Evolutionary conservation across 2,113 vertebrate genomes (phyloP), one percentile per base, ranked within the genome.

Genomic region (Hipposideros armiger): DNA sequence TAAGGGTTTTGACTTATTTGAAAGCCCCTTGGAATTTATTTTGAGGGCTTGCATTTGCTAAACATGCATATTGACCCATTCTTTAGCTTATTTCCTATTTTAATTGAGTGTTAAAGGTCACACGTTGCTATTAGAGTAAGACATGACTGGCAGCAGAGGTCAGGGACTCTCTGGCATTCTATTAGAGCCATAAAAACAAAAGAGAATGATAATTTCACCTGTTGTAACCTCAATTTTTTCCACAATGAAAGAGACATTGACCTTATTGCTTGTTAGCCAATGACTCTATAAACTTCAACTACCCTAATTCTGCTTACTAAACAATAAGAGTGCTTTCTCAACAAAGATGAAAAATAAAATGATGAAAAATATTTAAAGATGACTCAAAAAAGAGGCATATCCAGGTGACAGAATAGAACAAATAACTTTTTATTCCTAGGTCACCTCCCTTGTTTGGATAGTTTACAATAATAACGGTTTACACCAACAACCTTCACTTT

Each of bases 221-320:
- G 94, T 94, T 98, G 85, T 98, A 98, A 99, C 98, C 98, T 97
- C 98, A 98, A 98, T 99, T 98, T 98, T 98, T 98, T 98, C 97
- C 62, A 89, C 96, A 98, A 98, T 97, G 94, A 97, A 97, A 97
- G 96, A 98, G 98, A 95, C 96, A 98, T 93, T 99, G 98, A 99
- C 98, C 98, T 98, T 97, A 97, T 52, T 97, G 98, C 98, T 98
- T 98, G 97, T 97, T 95, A 98, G 96, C 96, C 97, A 98, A 98
- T 99, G 98, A 98, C 98, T 98, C 97, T 98, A 98, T 98, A 98
- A 98, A 98, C 98, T 98, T 96, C 96, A 97, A 90, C 67, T 97
- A 97, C 90, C 87, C 70, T 97, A 97, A 97, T 98, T 98, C 97
- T 98, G 98, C 98, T 98, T 98, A 98, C 98, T 98, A 98, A 98